Base-by-base conservation (phyloP, 2,888 invertebrate species). In the Adela reaumurella region DNA sequence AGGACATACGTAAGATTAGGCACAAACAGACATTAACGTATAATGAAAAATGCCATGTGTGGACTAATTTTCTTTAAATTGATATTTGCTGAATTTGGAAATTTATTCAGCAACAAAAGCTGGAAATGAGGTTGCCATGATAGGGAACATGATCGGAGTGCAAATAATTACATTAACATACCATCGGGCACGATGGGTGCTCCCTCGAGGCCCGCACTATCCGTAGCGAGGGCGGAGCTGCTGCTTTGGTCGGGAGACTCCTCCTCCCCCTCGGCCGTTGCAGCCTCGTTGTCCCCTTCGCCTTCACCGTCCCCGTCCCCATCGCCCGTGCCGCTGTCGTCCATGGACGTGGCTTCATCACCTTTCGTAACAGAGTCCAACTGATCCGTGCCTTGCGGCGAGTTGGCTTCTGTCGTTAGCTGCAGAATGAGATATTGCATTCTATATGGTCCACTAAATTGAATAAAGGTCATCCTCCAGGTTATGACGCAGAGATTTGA, bases 201-300 rank as follows among this genome's bases (percentile, higher is more conserved):
- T n/a, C 70, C 71, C 47, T 73, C 73, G 35, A 52, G 51, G 20
- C 51, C 66, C 17, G 65, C 68, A 56, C 70, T 68, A 46, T 70
- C 70, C 46, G 71, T 70, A 1, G 77, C 78, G 66, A 74, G 68
- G 0, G 76, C 78, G 0, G 79, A 79, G 55, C 76, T 79, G 49
- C 76, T 76, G 1, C 78, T 78, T 58, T 80, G 79, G 53, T 79
- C 79, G 0, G 80, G 79, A 17, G 77, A 79, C 54, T 74, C 79
- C 54, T 78, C 79, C 35, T 8, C 11, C 35, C 11, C 72, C 45
- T 68, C 44, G 2, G 3, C 17, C 17, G 5, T 42, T 50, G 41
- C 24, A 4, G 24, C 24, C 24, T 24, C 24, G 8, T 8, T 8
- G 6, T 44, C 19, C 4, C 11, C 35, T 5, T 24, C 24, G 24